phyloP scores from a whole-genome alignment of 2,113 vertebrate species.

The Lophius piscatorius region DNA sequence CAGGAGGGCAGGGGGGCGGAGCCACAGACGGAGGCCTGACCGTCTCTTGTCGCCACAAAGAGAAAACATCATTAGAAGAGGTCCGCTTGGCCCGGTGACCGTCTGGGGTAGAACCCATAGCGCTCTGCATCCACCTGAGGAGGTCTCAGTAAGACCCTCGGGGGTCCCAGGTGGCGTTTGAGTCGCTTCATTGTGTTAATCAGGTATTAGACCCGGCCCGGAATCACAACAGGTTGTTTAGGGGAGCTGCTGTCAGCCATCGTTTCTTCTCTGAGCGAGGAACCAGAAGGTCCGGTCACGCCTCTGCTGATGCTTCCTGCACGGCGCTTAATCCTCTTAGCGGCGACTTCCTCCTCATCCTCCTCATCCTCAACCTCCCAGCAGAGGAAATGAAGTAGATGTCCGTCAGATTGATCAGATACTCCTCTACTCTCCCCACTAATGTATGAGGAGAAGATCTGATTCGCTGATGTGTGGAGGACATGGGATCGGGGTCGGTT shows the following conservation, averaged over 20 bases:
- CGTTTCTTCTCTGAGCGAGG: conserved; percentile 13
- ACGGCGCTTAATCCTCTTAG: conserved; percentile 57
- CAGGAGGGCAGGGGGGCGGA: conserved; percentile 26
- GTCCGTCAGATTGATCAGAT: no score
- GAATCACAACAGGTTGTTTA: conserved; percentile 39
- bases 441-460: no score
- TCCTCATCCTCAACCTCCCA: no score
- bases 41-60: conserved; percentile 34
- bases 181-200: conserved; percentile 55
- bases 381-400: no score
- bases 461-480: neutral
- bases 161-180: conserved; percentile 29
- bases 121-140: neutral
- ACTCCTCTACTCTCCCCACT: no score
- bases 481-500: neutral
- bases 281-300: conserved; percentile 37
- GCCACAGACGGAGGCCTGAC: conserved; percentile 37
- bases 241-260: neutral
- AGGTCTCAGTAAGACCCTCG: no score
- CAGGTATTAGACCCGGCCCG: conserved; percentile 37
- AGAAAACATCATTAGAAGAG: conserved; percentile 49
- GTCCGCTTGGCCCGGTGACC: conserved; percentile 4
- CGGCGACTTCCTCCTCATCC: conserved; percentile 13
- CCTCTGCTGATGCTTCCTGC: conserved; percentile 13
- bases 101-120: neutral